These are phyloP conservation scores for Periplaneta americana DNA, from an alignment of 1,140 invertebrate genomes.

Conservation along the genomic window DNA sequence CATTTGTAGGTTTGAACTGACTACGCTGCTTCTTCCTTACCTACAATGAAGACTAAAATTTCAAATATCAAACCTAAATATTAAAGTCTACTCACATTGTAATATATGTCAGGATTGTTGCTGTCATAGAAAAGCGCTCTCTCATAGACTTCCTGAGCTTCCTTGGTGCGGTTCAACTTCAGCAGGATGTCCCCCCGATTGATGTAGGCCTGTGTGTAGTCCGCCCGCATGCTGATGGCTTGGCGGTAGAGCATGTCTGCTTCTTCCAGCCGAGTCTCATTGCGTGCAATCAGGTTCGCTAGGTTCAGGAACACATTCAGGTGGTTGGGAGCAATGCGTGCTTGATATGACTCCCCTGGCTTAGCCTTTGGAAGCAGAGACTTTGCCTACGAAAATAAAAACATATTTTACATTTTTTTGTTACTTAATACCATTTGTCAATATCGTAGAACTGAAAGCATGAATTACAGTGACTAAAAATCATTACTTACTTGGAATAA, in stretches of 20 bases:
- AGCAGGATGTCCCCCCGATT: slow-evolving; percentile 94
- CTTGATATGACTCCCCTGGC: slow-evolving; percentile 89
- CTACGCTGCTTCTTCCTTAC: too few relatives aligned
- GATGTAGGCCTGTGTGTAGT: slow-evolving; percentile 96
- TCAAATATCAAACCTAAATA: too few relatives aligned
- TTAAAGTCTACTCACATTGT: slow-evolving; percentile 70
- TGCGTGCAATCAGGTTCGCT: slow-evolving; percentile 91
- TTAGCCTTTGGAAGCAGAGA: slow-evolving; percentile 84
- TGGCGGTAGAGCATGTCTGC: slow-evolving; percentile 90
- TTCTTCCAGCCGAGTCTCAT: slow-evolving; percentile 85
- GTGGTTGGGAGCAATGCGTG: slow-evolving; percentile 92
- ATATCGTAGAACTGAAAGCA: too few relatives aligned
- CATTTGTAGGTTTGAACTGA: too few relatives aligned
- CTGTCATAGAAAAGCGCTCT: slow-evolving; percentile 88
- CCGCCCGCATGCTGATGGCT: slow-evolving; percentile 94
- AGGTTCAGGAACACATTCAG: slow-evolving; percentile 94
- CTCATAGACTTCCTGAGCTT: slow-evolving; percentile 93
- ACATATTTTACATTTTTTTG: neutral
- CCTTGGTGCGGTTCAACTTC: slow-evolving; percentile 89
- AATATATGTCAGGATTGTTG: slow-evolving; percentile 95
- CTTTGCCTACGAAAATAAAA: slow-evolving; percentile 56
- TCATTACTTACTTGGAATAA: too few relatives aligned
- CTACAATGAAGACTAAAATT: too few relatives aligned
- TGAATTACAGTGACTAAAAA: too few relatives aligned
- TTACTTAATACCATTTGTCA: too few relatives aligned